Base-by-base conservation (phyloP, 2,888 invertebrate species). In the Philonicus albiceps region DNA sequence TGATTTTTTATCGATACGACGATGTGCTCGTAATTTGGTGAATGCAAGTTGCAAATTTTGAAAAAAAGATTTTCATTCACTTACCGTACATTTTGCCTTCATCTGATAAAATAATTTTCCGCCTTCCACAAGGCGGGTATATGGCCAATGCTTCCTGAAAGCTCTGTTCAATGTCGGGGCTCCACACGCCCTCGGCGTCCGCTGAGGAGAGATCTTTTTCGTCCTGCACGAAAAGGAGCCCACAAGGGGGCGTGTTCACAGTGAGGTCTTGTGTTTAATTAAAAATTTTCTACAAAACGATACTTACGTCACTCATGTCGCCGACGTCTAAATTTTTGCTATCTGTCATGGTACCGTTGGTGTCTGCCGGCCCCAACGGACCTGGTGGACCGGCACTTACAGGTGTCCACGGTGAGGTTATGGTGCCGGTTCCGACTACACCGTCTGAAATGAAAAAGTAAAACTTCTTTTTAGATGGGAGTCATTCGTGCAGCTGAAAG, bases 11-110 rank as follows among this genome's bases (percentile, higher is more conserved):
- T 16, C 19, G 6, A 49, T 19, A 49, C 11, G 16, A 49, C 3
- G 49, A 49, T 5, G 6, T 37, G 37, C 37, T 37, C 37, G 37
- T 19, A 49, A 49, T 6, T 49, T n/a, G 49, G 49, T 6, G 16
- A n/a, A 49, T 43, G 40, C 6, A 64, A 22, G 19, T 27, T 64
- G 8, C 7, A 19, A 27, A 64, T 11, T 2, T 8, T n/a, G n/a
- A 7, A 22, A 27, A 64, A 27, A 11, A 22, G 7, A 64, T 64
- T 64, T 64, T 64, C 8, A 64, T 22, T 91, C 91, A 97, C 98
- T 97, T 94, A 99, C 99, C 99, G 95, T 99, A 99, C 99, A 99
- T 99, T 96, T 99, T 99, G 92, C 99, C 99, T 94, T 99, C 99
- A 93, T 99, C 99, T 90, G 98, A 98, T 91, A 99, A 96, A 91